Conservation (phyloP, 1,140 invertebrate species). For the Drosophila insularis region DNA sequence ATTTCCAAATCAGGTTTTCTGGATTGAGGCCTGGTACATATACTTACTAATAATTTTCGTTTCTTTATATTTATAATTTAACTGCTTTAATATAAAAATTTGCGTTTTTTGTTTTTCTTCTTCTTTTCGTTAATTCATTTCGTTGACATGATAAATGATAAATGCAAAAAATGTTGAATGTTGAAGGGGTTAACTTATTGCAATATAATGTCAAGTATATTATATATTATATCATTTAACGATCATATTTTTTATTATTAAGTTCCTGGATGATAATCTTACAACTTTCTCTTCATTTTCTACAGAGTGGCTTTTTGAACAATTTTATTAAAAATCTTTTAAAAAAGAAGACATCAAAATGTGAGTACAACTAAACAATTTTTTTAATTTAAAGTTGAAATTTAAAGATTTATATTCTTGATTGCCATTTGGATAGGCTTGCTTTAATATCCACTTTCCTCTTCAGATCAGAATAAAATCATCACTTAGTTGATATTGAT, state of each 20-base stretch:
- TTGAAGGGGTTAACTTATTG: not conserved
- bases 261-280: not conserved
- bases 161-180: not conserved
- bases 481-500: no score
- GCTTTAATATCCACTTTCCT: no score
- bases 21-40: conserved; percentile 13
- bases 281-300: not conserved
- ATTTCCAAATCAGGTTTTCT: conserved; percentile 66
- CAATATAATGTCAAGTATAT: conserved; percentile 5
- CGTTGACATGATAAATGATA: not conserved
- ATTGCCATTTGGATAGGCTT: not conserved
- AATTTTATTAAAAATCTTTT: no score
- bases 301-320: not conserved
- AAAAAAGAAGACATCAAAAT: not conserved
- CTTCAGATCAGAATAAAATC: no score
- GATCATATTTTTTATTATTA: not conserved
- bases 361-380: not conserved
- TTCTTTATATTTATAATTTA: conserved; percentile 21
- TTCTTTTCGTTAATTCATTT: not conserved
- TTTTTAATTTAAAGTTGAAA: not conserved
- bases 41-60: conserved; percentile 25
- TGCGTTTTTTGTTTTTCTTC: not conserved
- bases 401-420: no score
- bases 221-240: not conserved
- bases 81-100: not conserved